Conservation (phyloP, 2,113 vertebrate genomes). For the Actenoides hombroni region DNA sequence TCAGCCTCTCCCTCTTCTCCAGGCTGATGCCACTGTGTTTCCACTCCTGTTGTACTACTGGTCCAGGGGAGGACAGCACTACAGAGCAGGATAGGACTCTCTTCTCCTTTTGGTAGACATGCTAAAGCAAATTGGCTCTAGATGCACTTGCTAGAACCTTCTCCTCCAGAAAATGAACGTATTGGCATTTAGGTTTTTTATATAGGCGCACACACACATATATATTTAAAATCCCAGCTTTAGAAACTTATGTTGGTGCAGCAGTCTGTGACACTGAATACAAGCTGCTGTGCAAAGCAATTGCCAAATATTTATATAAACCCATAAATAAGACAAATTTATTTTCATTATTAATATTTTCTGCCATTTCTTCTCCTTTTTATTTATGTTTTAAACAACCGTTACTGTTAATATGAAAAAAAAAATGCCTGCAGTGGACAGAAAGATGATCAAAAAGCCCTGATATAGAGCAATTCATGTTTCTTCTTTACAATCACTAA, state of each 20-base stretch:
- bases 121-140: not conserved
- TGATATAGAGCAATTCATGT: slow-evolving; percentile 75
- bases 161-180: not conserved
- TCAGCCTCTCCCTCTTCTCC: not conserved
- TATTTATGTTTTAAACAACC: slow-evolving; percentile 77
- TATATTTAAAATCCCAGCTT: slow-evolving; percentile 7
- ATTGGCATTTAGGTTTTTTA: not conserved
- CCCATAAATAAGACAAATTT: slow-evolving; percentile 76
- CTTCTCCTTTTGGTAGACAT: not conserved
- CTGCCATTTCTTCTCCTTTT: slow-evolving; percentile 62
- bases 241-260: not conserved
- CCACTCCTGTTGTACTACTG: fast-evolving
- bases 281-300: slow-evolving; percentile 50
- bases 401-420: slow-evolving; percentile 77
- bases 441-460: slow-evolving; percentile 71
- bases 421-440: slow-evolving; percentile 65
- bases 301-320: slow-evolving; percentile 72
- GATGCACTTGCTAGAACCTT: not conserved
- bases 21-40: not conserved
- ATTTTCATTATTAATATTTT: slow-evolving; percentile 75
- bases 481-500: slow-evolving; percentile 79
- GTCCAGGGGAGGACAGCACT: not conserved
- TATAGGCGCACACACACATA: not conserved
- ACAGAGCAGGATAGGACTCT: not conserved
- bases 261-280: not conserved